Evolutionary conservation across 2,888 invertebrate species (phyloP), one percentile per base, ranked within the genome.

Genomic region (Folsomia manolachei): DNA sequence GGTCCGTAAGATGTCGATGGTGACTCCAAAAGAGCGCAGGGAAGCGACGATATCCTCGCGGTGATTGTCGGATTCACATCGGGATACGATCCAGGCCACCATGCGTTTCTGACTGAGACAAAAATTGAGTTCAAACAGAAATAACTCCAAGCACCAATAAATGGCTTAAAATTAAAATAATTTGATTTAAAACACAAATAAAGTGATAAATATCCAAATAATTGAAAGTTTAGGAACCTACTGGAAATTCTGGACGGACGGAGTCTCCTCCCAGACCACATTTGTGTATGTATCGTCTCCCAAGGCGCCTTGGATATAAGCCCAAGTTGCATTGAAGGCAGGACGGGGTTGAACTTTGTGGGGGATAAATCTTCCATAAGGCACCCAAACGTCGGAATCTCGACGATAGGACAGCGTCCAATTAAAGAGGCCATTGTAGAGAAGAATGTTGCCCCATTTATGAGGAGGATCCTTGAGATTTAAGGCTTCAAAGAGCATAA

Each of bases 341-440:
- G 21, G 56, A 4, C 56, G 7, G 11, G 7, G 56, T 14, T 56
- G 18, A 14, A 14, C n/a, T 19, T 7, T 21, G 23, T 18, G 19
- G 2, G 4, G 19, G 2, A 66, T 24, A n/a, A 66, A 66, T 66
- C 51, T 4, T 4, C 85, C 85, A 73, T 85, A 85, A 2, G 84
- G 84, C 62, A 83, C 82, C 21, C 82, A 82, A 18, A 84, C 80
- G 74, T 85, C 84, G 1, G 84, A 82, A 27, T 83, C 82, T 65
- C 76, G 76, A 9, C 90, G 88, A 83, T 81, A 87, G 82, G 82
- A 82, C 82, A 83, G 82, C 24, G 83, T 83, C 84, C 84, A 84
- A 75, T 85, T 84, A 81, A 89, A 92, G n/a, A 88, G 75, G n/a
- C 87, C 86, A 72, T 88, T 85, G 79, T 88, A 87, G 7, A 14